phyloP scores from a whole-genome alignment of 2,797 vertebrate genomes.

The Acanthopagrus latus region DNA sequence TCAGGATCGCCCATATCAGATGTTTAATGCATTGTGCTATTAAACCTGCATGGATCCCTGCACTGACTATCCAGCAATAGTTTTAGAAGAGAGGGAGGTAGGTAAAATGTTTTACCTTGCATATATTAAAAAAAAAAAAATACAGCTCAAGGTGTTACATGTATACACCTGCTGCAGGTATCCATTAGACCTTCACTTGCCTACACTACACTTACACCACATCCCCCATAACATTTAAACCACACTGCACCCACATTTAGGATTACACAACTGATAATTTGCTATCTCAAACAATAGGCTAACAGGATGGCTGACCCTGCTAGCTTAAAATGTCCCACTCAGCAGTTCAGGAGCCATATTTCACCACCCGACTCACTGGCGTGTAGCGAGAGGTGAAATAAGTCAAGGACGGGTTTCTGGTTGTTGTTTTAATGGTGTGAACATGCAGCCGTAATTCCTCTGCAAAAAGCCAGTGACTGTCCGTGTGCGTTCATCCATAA shows the following conservation, averaged over 20 bases:
- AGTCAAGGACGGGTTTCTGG: conserved; percentile 26
- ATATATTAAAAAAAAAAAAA: not conserved
- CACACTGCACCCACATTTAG: conserved; percentile 59
- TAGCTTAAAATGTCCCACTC: conserved; percentile 44
- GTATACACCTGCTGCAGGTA: conserved; percentile 30
- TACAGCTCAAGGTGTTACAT: not conserved
- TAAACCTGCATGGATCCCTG: not conserved
- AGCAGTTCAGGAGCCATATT: conserved; percentile 54
- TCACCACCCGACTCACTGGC: conserved; percentile 18
- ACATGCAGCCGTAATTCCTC: conserved; percentile 4
- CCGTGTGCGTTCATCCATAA: conserved; percentile 1
- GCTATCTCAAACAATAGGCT: conserved; percentile 47
- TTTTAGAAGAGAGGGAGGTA: not conserved
- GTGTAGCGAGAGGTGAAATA: conserved; percentile 12
- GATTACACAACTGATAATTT: conserved; percentile 69
- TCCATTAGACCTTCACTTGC: conserved; percentile 53
- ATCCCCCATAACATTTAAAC: conserved; percentile 59
- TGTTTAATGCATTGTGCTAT: not conserved
- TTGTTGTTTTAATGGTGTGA: conserved; percentile 15
- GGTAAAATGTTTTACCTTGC: not conserved
- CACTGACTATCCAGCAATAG: not conserved
- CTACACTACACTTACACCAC: conserved; percentile 49
- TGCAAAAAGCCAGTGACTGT: conserved; percentile 17
- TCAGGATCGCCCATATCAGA: no score
- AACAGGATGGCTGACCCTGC: conserved; percentile 52